Percentiles rank a stretch among this genome's conserved stretches.
Conservation (phyloP, 2,797 vertebrate species). For the Chromobotia macracanthus region DNA sequence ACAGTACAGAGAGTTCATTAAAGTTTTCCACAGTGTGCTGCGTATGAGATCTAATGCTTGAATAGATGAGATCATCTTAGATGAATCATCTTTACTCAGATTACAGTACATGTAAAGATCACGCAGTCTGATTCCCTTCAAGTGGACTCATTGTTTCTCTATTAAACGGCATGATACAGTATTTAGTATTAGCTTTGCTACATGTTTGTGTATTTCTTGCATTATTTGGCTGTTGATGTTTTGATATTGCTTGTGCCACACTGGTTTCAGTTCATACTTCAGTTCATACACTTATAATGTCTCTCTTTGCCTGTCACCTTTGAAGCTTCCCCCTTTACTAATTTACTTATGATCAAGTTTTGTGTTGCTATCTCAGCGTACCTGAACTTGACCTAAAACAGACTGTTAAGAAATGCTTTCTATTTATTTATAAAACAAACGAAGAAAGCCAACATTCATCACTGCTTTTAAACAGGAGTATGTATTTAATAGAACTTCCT, state of each 20-base stretch:
- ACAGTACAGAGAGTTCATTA: not conserved
- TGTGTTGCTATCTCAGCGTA: not conserved
- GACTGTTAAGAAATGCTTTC: no score
- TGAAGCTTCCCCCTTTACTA: not conserved
- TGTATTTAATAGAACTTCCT: not conserved
- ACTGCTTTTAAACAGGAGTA: not conserved
- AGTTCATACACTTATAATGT: not conserved
- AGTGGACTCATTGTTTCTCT: slow-evolving; percentile 29
- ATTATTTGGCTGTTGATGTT: slow-evolving; percentile 24
- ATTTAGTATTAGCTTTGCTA: slow-evolving; percentile 17
- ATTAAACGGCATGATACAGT: not conserved
- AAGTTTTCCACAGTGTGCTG: slow-evolving; percentile 1
- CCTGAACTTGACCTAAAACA: no score
- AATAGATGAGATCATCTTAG: slow-evolving; percentile 14
- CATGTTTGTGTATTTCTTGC: slow-evolving; percentile 34
- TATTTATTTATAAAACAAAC: no score
- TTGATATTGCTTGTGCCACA: slow-evolving; percentile 19
- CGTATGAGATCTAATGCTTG: not conserved
- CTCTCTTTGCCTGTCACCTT: not conserved
- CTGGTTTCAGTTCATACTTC: slow-evolving; percentile 57
- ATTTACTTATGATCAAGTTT: not conserved
- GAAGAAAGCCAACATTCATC: not conserved
- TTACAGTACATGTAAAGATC: slow-evolving; percentile 10
- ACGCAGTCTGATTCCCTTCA: slow-evolving; percentile 5
- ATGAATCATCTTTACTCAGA: slow-evolving; percentile 37